Evolutionary conservation across 2,113 vertebrate genomes (phyloP).

Genomic region (Megaleporinus macrocephalus): DNA sequence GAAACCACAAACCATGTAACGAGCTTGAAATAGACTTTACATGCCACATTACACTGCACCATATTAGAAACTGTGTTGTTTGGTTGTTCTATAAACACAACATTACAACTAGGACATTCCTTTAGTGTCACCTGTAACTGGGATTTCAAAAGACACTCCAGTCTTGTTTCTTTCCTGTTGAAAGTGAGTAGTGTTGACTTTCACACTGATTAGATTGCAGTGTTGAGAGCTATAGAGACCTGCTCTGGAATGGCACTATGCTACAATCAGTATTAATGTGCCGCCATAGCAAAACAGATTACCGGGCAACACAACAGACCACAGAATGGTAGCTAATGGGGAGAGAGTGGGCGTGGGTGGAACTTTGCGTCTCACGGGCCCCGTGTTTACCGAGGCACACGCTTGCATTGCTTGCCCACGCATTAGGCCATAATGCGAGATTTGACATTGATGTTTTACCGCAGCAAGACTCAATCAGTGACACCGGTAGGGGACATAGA

Average conservation of each 20-base stretch:
- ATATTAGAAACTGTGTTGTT: neutral
- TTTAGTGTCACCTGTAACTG: neutral
- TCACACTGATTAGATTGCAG: slow-evolving; percentile 7
- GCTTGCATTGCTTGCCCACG: slow-evolving; percentile 22
- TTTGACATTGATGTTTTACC: slow-evolving; percentile 19
- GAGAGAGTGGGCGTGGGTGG: slow-evolving; percentile 62
- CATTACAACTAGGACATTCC: neutral
- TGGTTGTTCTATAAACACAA: neutral
- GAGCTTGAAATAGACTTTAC: neutral
- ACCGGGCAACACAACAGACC: slow-evolving; percentile 18
- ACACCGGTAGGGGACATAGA: neutral
- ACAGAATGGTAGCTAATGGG: slow-evolving; percentile 27
- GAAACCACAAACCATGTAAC: neutral
- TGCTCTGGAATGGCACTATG: neutral
- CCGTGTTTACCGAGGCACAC: slow-evolving; percentile 62
- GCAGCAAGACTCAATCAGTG: slow-evolving; percentile 22
- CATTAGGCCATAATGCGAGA: neutral
- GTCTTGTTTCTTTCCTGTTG: slow-evolving; percentile 5
- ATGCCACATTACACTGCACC: neutral
- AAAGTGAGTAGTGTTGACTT: slow-evolving; percentile 11
- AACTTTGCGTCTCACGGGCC: slow-evolving; percentile 43
- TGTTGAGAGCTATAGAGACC: neutral
- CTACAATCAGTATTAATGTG: slow-evolving; percentile 40
- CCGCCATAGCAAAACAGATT: slow-evolving; percentile 21
- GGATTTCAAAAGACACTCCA: neutral